Evolutionary conservation across 2,113 vertebrate genomes (phyloP).

Genomic region (Nothocercus nigrocapillus): DNA sequence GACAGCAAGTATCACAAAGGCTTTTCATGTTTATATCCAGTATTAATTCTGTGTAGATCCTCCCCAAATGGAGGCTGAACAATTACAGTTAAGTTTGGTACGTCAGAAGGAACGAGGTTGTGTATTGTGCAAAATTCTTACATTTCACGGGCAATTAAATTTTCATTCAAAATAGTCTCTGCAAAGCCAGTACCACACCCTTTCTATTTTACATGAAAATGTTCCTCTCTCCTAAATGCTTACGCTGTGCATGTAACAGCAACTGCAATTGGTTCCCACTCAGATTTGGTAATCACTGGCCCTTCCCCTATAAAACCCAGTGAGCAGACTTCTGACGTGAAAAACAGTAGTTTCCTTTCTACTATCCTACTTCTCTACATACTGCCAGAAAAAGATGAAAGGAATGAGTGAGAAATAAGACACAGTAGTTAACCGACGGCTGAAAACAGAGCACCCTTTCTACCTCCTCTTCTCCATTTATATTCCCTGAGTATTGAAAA

Average conservation of each 20-base stretch:
- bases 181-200: not conserved
- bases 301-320: fast-evolving
- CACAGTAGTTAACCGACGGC: not conserved
- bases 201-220: not conserved
- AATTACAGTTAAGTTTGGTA: not conserved
- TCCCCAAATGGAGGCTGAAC: not conserved
- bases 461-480: not conserved
- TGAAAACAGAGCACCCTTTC: not conserved
- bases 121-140: not conserved
- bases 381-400: fast-evolving
- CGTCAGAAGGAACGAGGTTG: not conserved
- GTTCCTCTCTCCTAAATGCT: not conserved
- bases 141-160: not conserved
- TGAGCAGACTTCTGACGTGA: not conserved
- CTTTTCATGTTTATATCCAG: not conserved
- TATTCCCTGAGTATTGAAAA: not conserved
- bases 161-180: not conserved
- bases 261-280: not conserved
- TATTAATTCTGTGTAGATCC: not conserved
- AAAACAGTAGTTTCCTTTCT: not conserved
- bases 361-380: fast-evolving
- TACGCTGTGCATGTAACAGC: not conserved
- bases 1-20: not conserved
- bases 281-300: fast-evolving
- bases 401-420: not conserved